phyloP scores from a whole-genome alignment of 2,888 invertebrate species.

The Xylocampa areola region DNA sequence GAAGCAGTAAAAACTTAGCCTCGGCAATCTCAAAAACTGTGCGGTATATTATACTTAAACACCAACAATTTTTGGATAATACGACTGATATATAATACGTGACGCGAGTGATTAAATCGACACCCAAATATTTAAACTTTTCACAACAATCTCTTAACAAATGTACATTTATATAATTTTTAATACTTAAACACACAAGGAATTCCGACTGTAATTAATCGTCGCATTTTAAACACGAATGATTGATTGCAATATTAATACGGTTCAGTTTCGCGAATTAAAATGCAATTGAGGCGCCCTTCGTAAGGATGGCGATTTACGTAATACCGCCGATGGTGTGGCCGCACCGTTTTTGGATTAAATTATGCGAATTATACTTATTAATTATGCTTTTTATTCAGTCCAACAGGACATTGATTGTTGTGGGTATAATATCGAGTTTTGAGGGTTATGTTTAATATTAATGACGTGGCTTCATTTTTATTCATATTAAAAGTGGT shows the following conservation, averaged over 20 bases:
- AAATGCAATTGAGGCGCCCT: slow-evolving; percentile 57
- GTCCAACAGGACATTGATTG: slow-evolving; percentile 25
- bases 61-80: no score
- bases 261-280: slow-evolving; percentile 56
- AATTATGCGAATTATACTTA: slow-evolving; percentile 45
- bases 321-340: slow-evolving; percentile 35
- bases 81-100: no score
- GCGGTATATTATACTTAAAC: no score
- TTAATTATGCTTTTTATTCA: slow-evolving; percentile 45
- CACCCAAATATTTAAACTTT: slow-evolving; percentile 10
- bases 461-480: slow-evolving; percentile 27
- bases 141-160: slow-evolving; percentile 13
- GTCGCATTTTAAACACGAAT: slow-evolving; percentile 56
- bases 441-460: slow-evolving; percentile 28
- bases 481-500: slow-evolving; percentile 16
- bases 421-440: slow-evolving; percentile 19
- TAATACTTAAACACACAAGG: slow-evolving; percentile 37
- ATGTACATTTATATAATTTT: slow-evolving; percentile 26
- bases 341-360: slow-evolving; percentile 47
- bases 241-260: slow-evolving; percentile 66
- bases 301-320: slow-evolving; percentile 17
- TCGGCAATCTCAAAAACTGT: no score
- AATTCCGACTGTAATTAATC: slow-evolving; percentile 43
- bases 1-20: no score
- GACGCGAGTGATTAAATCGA: no score